Evolutionary conservation across 2,797 vertebrate genomes (phyloP), one percentile per base, ranked within the genome.

Genomic region (Corythornis leucogaster): DNA sequence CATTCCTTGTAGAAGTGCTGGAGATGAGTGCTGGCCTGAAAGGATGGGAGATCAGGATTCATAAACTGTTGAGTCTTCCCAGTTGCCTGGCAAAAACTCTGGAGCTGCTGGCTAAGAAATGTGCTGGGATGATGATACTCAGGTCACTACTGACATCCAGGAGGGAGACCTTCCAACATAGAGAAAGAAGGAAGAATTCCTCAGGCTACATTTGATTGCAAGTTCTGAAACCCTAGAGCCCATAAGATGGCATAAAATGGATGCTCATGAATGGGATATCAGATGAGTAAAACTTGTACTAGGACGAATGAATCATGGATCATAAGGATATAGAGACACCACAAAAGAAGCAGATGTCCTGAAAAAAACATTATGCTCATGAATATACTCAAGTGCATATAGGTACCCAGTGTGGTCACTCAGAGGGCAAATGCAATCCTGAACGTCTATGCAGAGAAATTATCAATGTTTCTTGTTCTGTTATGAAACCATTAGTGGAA

Each of bases 401-500:
- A 31, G 10, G 2, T 19, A 28, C 8, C 3, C 6, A 22, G 0
- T 6, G 5, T 4, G n/a, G 10, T 18, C n/a, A 50, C 10, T 24
- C 19, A 45, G n/a, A 86, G 6, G n/a, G 1, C 4, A 85, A 64
- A 57, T 2, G 1, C 7, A 77, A 4, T 30, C 15, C 33, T 64
- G 50, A 57, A 12, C 9, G 6, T 11, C 25, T 18, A 12, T 70
- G 15, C 15, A 51, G 15, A 2, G 3, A 3, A 57, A 46, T 40
- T 63, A 17, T 25, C 13, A 40, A 5, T 2, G 6, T 62, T 85
- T 54, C 20, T 77, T 26, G 28, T 1, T 28, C 8, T 11, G 31
- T 17, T 71, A 48, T 33, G 15, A 35, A 53, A 63, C 13, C 3
- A 4, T n/a, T 58, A 71, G 8, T 11, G 38, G 45, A 92, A 57